Conservation (phyloP, 2,888 invertebrate genomes). For the Scaeva pyrastri region DNA sequence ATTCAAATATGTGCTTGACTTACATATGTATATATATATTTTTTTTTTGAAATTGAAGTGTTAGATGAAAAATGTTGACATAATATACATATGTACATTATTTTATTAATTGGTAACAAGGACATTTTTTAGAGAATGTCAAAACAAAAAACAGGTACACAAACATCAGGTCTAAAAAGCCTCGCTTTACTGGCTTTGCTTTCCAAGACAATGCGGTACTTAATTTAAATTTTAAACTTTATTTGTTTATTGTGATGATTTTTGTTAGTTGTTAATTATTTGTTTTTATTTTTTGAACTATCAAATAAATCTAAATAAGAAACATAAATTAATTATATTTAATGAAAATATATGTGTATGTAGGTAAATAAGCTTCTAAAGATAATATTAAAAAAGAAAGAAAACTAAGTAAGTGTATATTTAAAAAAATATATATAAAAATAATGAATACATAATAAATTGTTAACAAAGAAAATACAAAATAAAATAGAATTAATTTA, state of each 20-base stretch:
- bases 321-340: conserved; percentile 39
- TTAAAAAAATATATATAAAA: conserved; percentile 42
- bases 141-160: not conserved
- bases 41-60: not conserved
- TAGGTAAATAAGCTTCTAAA: conserved; percentile 35
- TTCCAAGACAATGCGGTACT: conserved; percentile 16
- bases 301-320: conserved; percentile 35
- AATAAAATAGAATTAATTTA: conserved; percentile 39
- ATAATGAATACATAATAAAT: conserved; percentile 40
- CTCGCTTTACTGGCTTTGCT: too few relatives aligned
- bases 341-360: conserved; percentile 29
- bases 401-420: conserved; percentile 45
- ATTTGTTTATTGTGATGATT: conserved; percentile 71
- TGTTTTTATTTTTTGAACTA: conserved; percentile 25
- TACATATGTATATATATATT: too few relatives aligned
- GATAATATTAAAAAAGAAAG: conserved; percentile 8
- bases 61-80: not conserved
- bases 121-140: not conserved
- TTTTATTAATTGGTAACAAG: too few relatives aligned
- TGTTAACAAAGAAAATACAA: conserved; percentile 59
- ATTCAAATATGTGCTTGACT: not conserved
- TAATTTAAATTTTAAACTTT: conserved; percentile 11
- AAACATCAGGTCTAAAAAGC: not conserved
- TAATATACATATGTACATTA: not conserved
- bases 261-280: conserved; percentile 44